These are phyloP conservation scores for Onychomys arenicola DNA, from an alignment of 2,797 vertebrate species.

Conservation along the genomic window DNA sequence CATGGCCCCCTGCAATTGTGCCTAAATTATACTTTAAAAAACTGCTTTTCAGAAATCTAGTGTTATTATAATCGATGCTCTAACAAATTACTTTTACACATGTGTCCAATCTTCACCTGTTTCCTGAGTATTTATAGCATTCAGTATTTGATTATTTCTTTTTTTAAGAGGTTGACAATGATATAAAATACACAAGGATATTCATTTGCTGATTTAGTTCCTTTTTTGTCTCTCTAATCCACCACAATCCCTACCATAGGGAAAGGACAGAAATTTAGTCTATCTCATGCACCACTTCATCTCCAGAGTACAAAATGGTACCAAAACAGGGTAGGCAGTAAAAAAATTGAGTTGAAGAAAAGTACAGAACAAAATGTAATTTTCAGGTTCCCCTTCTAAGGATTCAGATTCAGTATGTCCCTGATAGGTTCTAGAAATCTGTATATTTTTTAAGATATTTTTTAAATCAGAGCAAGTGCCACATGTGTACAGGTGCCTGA, in stretches of 20 bases:
- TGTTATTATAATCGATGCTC: not conserved
- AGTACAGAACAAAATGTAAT: not conserved
- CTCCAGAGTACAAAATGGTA: not conserved
- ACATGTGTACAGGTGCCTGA: not conserved
- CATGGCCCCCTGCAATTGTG: no score
- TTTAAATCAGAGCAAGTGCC: not conserved
- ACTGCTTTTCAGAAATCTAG: constrained; percentile 3
- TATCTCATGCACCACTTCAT: constrained; percentile 6
- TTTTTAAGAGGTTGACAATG: constrained; percentile 37
- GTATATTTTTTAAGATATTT: not conserved
- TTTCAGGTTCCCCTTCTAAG: not conserved
- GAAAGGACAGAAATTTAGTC: not conserved
- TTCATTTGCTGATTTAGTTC: constrained; percentile 20
- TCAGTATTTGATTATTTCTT: constrained; percentile 12
- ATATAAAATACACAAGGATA: constrained; percentile 22
- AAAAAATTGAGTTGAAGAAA: not conserved
- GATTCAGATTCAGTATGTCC: not conserved
- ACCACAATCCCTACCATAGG: not conserved
- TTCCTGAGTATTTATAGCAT: constrained; percentile 26
- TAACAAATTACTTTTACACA: constrained; percentile 6
- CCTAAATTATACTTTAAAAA: constrained; percentile 26
- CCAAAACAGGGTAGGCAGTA: not conserved
- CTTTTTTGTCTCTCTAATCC: not conserved
- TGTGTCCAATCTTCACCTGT: not conserved
- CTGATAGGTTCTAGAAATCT: not conserved